Evolutionary conservation across 2,113 vertebrate species (phyloP).

Genomic region (Ctenomys sociabilis): DNA sequence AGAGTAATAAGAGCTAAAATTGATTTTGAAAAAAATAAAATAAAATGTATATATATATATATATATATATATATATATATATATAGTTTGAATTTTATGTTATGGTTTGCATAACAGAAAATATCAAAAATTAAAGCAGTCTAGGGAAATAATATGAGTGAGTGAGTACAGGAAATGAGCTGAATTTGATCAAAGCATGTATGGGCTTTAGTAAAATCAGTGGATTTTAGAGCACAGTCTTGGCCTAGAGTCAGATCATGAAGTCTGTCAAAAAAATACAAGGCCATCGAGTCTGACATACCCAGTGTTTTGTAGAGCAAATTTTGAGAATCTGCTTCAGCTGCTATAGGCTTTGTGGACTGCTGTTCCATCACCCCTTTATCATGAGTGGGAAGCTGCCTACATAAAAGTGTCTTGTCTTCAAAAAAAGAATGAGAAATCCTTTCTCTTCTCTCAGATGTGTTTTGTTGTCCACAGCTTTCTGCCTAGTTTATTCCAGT

Average conservation of each 20-base stretch:
- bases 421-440: not conserved
- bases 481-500: not conserved
- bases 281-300: conserved; percentile 26
- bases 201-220: not conserved
- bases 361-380: not conserved
- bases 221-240: not conserved
- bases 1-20: not conserved
- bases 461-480: not conserved
- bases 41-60: too few relatives aligned
- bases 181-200: not conserved
- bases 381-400: not conserved
- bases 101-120: not conserved
- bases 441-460: not conserved
- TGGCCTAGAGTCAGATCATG: conserved; percentile 2
- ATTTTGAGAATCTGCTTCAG: not conserved
- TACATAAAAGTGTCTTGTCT: not conserved
- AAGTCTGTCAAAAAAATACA: conserved; percentile 48
- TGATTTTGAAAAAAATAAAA: not conserved
- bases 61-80: too few relatives aligned
- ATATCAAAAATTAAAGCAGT: not conserved
- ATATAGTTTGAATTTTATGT: not conserved
- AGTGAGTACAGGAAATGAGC: not conserved
- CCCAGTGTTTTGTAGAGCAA: not conserved
- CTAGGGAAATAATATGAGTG: not conserved
- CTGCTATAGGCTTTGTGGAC: not conserved